Evolutionary conservation across 30 jellyfish, hydroid and myxozoan genomes (phyloP), one percentile per base, ranked within the genome.

Genomic region (Turritopsis rubra): DNA sequence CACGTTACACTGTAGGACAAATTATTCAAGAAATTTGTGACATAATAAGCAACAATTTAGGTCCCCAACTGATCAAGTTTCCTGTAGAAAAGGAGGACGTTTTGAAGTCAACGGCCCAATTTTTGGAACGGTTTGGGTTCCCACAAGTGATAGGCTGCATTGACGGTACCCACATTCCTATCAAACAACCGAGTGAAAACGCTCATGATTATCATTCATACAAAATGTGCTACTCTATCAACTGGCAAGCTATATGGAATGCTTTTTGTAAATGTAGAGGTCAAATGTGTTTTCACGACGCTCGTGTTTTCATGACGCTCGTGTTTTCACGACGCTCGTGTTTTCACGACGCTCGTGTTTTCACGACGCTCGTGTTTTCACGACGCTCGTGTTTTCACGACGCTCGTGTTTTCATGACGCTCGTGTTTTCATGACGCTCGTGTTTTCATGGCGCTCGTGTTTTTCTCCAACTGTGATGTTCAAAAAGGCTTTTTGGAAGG

Each of bases 41-140:
- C 8, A 8, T 73, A 25, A 5, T 73, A 8, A 28, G 72, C 7
- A 22, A 29, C 16, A 25, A 29, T 9, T 73, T 73, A 28, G 82
- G 82, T 9, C 82, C 82, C 8, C 72, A 73, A 20, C 60, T 73
- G 53, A 73, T 73, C 8, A 25, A 29, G 20, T 73, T 73, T 28
- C 82, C 82, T 3, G 31, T 79, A 27, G 75, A 77, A 52, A 66
- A 81, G 65, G 88, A 87, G 60, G 95, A 81, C 28, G 83, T 88
- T 5, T 71, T 52, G 75, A 31, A 52, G 26, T 75, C 81, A 21
- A 41, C 28, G 68, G 28, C 68, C 20, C 72, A 75, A 29, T 29
- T 79, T 76, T 82, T 77, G 30, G 16, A 66, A 66, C 76, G 29
- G 16, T 66, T 66, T 66, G 76, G 76, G 8, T 66, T 66, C 17